Conservation (phyloP, 2,888 invertebrate genomes). For the Himalopsyche tibetana region DNA sequence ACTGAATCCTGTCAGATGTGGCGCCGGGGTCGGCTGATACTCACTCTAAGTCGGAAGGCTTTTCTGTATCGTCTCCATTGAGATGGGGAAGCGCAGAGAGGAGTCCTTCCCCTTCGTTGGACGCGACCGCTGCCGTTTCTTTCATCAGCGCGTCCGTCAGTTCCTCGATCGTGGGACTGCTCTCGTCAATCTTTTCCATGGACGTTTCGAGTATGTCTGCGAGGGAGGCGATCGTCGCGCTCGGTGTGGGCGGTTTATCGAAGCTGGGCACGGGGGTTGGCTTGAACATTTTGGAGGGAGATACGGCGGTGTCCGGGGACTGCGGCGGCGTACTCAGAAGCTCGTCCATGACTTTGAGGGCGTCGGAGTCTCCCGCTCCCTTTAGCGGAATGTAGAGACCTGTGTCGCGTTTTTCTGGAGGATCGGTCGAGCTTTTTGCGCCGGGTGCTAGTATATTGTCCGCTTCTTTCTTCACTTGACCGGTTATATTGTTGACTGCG, state of each 20-base stretch:
- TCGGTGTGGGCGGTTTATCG: constrained; percentile 64
- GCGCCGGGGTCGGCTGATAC: constrained; percentile 60
- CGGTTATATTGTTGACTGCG: constrained; percentile 50
- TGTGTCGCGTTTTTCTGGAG: constrained; percentile 49
- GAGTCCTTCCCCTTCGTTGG: background rate
- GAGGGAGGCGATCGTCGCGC: constrained; percentile 51
- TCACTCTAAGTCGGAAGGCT: constrained; percentile 63
- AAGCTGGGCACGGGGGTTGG: constrained; percentile 65
- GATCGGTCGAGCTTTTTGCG: background rate
- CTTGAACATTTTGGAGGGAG: constrained; percentile 60
- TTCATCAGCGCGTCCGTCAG: constrained; percentile 62
- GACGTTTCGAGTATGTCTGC: constrained; percentile 60
- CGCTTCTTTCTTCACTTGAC: constrained; percentile 50
- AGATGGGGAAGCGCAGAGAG: constrained; percentile 16
- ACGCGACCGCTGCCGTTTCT: constrained; percentile 60
- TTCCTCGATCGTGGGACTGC: constrained; percentile 56
- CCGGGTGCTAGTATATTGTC: constrained; percentile 47
- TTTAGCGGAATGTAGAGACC: constrained; percentile 58
- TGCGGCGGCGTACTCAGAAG: constrained; percentile 55
- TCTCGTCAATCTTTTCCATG: constrained; percentile 64
- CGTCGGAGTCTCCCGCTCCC: constrained; percentile 51
- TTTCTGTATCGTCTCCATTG: constrained; percentile 46
- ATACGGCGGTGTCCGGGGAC: constrained; percentile 44
- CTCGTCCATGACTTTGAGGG: constrained; percentile 52
- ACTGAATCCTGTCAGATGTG: constrained; percentile 52